Base-by-base conservation (phyloP, 1,140 invertebrate species). In the Drosophila micromelanica region DNA sequence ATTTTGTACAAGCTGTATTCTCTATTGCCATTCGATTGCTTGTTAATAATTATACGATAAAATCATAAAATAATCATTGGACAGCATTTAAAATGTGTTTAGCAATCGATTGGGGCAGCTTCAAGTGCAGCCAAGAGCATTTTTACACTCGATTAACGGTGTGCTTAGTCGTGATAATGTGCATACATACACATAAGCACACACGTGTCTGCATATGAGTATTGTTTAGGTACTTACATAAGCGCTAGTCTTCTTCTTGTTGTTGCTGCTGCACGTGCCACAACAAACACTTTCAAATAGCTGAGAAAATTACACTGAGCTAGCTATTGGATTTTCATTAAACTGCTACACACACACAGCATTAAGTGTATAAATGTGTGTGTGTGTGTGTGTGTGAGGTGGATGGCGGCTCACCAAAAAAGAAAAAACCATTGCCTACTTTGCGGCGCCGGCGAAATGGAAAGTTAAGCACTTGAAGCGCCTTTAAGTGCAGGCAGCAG, bases 91-190 rank as follows among this genome's bases (percentile, higher is more conserved):
- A 45, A 30, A 43, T 45, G 30, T 45, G 17, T 17, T 17, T n/a
- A 52, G 27, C 51, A 63, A 32, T 63, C 37, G 46, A 6, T 2
- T n/a, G 32, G 1, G 11, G n/a, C 30, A 38, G 46, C 69, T 52
- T 65, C 32, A 72, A 72, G 54, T 35, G 51, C 61, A 70, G 67
- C 69, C 76, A 70, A 72, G 42, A 80, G 78, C 78, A 73, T 87
- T 86, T 86, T 86, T 67, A 86, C 82, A 87, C 82, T 87, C 82
- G 82, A 86, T 86, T 86, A 86, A 76, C 82, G 81, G 56, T 51
- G 59, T 69, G 59, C 49, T 65, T 56, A 65, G 60, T 55, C 27
- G 45, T 57, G 45, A 43, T 56, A 61, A 65, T 65, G 48, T 38
- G 62, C 62, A 55, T 20, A 65, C 8, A 49, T 17, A 51, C 43